phyloP scores from a whole-genome alignment of 2,797 vertebrate species.

The Acanthurus lineatus region DNA sequence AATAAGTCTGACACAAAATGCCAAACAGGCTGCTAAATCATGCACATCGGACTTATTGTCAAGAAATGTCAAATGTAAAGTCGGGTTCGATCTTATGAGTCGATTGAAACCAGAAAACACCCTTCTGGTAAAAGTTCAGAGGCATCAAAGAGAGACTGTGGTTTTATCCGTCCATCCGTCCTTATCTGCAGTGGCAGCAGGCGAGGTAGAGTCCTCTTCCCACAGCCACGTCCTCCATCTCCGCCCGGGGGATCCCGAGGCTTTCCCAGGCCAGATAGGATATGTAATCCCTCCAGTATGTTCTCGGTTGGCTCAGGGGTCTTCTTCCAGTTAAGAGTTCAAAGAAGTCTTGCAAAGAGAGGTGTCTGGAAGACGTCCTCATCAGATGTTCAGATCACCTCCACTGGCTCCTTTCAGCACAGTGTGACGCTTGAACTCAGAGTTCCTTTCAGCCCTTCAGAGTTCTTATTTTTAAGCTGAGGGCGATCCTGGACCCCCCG shows the following conservation, averaged over 20 bases:
- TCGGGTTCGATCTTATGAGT: conserved; percentile 45
- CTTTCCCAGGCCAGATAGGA: conserved; percentile 48
- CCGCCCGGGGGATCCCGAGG: conserved; percentile 45
- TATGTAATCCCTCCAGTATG: conserved; percentile 52
- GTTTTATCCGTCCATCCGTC: conserved; percentile 56
- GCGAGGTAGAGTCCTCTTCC: conserved; percentile 34
- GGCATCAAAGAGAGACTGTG: conserved; percentile 45
- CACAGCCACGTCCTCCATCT: conserved; percentile 30
- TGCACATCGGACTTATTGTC: conserved; percentile 23
- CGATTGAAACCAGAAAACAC: conserved; percentile 31
- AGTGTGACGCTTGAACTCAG: not conserved
- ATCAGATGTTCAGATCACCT: conserved; percentile 30
- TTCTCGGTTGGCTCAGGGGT: conserved; percentile 39
- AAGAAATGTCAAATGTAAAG: not conserved
- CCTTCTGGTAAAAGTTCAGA: conserved; percentile 49
- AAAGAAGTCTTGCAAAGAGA: conserved; percentile 47
- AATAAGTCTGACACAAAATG: conserved; percentile 11
- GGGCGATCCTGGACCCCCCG: not conserved
- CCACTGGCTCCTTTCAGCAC: not conserved
- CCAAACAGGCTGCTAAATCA: conserved; percentile 43
- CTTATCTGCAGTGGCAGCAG: conserved; percentile 61
- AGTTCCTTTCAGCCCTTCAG: not conserved
- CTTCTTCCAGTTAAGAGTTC: conserved; percentile 45
- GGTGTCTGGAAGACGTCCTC: conserved; percentile 28
- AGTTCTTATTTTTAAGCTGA: not conserved